These are phyloP conservation scores for Notodonta dromedarius DNA, from an alignment of 2,888 invertebrate genomes.

Conservation along the genomic window DNA sequence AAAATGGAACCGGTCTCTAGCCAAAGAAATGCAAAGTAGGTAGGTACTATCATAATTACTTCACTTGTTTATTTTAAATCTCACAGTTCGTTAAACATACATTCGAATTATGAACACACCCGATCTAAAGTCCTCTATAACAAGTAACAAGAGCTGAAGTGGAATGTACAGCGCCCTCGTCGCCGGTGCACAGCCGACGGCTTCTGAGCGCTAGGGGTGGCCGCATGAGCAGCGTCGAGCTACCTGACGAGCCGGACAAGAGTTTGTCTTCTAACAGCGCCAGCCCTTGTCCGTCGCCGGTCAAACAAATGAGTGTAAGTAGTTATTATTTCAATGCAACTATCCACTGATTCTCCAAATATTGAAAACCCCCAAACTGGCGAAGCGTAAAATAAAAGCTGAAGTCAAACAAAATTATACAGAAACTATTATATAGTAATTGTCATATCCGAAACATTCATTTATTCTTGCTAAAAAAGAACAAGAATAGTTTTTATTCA, in stretches of 20 bases:
- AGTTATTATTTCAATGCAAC: no score
- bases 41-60: no score
- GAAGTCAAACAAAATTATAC: no score
- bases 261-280: constrained; percentile 96
- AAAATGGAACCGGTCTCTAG: no score
- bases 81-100: not conserved
- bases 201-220: constrained; percentile 92
- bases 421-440: no score
- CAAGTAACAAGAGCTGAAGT: constrained; percentile 14
- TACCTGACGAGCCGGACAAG: constrained; percentile 95
- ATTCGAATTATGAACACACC: not conserved
- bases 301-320: constrained; percentile 81
- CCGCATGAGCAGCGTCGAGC: constrained; percentile 96
- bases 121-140: not conserved
- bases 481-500: no score
- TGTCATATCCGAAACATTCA: no score
- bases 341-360: no score
- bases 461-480: no score
- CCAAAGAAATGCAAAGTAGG: no score
- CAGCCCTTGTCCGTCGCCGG: constrained; percentile 96
- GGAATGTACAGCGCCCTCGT: constrained; percentile 90
- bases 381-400: no score
- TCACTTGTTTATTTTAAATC: not conserved
- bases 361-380: no score
- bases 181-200: constrained; percentile 94